A percentile compares a stretch with the other conserved stretches of the same genome.
These are phyloP conservation scores for Takifugu flavidus DNA, from an alignment of 2,113 vertebrate species.

Conservation along the genomic window DNA sequence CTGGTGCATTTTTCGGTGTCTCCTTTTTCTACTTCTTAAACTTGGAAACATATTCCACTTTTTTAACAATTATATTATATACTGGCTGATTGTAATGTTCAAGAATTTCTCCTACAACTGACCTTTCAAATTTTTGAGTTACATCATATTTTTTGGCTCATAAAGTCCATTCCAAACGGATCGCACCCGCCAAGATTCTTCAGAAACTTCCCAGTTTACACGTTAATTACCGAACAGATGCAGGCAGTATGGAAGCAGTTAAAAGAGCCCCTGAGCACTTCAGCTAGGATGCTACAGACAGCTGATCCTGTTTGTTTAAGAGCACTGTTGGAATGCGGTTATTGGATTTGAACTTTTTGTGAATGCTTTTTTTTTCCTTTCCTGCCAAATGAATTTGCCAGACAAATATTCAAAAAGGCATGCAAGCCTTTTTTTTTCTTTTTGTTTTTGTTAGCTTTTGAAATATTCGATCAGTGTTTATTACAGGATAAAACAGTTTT, in stretches of 20 bases:
- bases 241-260: constrained; percentile 34
- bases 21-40: too few species aligned
- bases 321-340: constrained; percentile 9
- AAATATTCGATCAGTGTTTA: too few species aligned
- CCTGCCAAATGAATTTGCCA: not conserved
- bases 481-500: not conserved
- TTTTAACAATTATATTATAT: too few species aligned
- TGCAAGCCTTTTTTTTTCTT: not conserved
- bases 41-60: too few species aligned
- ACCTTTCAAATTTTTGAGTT: too few species aligned
- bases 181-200: constrained; percentile 46
- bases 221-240: constrained; percentile 63
- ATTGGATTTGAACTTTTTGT: constrained; percentile 7
- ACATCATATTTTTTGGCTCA: too few species aligned
- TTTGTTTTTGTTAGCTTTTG: not conserved
- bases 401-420: constrained; percentile 4
- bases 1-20: too few species aligned
- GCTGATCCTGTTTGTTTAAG: constrained; percentile 27
- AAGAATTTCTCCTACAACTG: too few species aligned
- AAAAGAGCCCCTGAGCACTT: constrained; percentile 12
- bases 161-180: too few species aligned
- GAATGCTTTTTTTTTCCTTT: not conserved
- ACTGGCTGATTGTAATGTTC: too few species aligned
- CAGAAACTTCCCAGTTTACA: constrained; percentile 49
- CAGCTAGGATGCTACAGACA: constrained; percentile 5